phyloP scores from a whole-genome alignment of 1,140 invertebrate species.

The Holotrichia oblita region DNA sequence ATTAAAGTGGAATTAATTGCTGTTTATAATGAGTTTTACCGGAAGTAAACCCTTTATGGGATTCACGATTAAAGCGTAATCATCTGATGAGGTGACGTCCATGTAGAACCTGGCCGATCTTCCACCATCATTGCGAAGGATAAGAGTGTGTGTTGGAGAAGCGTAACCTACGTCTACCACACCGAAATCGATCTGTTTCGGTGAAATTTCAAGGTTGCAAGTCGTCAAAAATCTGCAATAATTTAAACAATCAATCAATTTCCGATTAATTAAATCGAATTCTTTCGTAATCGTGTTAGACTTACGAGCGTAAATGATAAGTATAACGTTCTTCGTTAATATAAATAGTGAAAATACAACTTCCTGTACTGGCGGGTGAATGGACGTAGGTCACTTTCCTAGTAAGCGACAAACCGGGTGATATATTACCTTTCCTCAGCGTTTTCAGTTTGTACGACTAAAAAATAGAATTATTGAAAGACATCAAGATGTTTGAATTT shows the following conservation, averaged over 20 bases:
- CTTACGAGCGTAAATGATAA: background rate
- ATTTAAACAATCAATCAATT: background rate
- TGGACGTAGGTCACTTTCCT: background rate
- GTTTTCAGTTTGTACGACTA: background rate
- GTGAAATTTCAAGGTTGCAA: background rate
- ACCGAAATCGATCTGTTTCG: conserved; percentile 55
- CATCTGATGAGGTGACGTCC: conserved; percentile 53
- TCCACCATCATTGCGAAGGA: conserved; percentile 53
- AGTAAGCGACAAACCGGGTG: background rate
- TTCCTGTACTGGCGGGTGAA: background rate
- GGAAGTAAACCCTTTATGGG: conserved; percentile 54
- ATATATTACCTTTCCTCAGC: background rate
- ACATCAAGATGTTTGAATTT: background rate
- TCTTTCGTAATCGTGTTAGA: background rate
- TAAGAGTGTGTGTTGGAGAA: conserved; percentile 51
- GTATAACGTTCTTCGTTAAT: background rate
- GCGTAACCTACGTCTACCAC: conserved; percentile 54
- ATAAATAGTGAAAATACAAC: background rate
- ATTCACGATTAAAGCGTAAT: conserved; percentile 52
- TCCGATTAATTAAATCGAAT: background rate
- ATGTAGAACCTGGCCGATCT: conserved; percentile 56
- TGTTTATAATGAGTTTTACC: too few species aligned
- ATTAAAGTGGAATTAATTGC: background rate
- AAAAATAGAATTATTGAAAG: background rate
- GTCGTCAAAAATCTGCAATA: background rate